Conservation (phyloP, 2,888 invertebrate species). For the Drosophila yooni region DNA sequence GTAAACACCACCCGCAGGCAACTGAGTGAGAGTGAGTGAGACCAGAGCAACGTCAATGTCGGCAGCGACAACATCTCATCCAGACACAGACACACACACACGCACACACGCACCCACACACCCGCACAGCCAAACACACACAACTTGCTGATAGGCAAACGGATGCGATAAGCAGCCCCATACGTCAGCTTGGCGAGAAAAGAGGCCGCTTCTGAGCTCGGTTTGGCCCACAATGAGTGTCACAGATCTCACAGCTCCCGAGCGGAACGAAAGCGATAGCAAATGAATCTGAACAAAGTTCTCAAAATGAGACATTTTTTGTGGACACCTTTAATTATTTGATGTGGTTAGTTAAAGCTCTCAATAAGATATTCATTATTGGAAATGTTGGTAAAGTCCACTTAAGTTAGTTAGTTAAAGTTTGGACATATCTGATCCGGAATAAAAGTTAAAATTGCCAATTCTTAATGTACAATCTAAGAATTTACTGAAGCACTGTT, state of each 20-base stretch:
- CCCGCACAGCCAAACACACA: neutral
- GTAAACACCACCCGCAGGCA: slow-evolving; percentile 30
- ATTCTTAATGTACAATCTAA: too few species aligned
- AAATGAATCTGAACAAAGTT: neutral
- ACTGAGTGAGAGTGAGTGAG: slow-evolving; percentile 45
- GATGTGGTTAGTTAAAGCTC: too few species aligned
- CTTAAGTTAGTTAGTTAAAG: neutral
- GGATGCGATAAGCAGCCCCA: slow-evolving; percentile 48
- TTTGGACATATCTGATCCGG: neutral
- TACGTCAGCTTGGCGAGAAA: slow-evolving; percentile 22
- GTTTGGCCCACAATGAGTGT: slow-evolving; percentile 9
- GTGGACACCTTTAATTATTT: neutral
- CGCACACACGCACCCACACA: slow-evolving; percentile 1
- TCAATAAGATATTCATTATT: neutral
- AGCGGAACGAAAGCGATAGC: slow-evolving; percentile 4
- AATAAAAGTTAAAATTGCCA: neutral
- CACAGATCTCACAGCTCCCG: slow-evolving; percentile 26
- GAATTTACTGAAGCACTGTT: neutral
- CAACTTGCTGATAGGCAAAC: slow-evolving; percentile 32
- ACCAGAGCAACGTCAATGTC: slow-evolving; percentile 25
- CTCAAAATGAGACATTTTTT: neutral
- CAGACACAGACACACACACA: slow-evolving; percentile 7
- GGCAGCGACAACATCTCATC: slow-evolving; percentile 20
- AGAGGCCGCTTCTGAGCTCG: slow-evolving; percentile 8
- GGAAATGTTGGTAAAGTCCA: neutral